Evolutionary conservation across 2,113 vertebrate genomes (phyloP).

Genomic region (Rhinolophus sinicus): DNA sequence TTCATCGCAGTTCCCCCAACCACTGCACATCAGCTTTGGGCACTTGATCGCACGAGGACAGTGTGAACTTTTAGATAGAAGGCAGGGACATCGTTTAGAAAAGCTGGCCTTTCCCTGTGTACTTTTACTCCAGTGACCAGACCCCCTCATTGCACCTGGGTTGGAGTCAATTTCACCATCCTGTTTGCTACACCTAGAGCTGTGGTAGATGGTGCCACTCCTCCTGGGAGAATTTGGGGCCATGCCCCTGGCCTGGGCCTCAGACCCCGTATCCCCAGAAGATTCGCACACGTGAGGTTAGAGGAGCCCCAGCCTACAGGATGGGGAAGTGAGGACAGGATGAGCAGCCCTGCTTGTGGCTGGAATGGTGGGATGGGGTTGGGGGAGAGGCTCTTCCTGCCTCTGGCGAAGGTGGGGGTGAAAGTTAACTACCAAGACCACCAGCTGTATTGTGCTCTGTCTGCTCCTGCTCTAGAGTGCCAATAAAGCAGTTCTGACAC

Average conservation of each 20-base stretch:
- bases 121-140: background rate
- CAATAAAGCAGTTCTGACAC: background rate
- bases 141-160: background rate
- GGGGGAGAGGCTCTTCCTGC: background rate
- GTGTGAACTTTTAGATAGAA: background rate
- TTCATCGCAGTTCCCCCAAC: too few species aligned
- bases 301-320: background rate
- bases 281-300: accelerated
- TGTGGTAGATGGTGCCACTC: background rate
- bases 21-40: background rate
- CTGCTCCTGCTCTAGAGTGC: background rate
- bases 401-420: background rate
- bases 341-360: accelerated
- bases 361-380: too few species aligned
- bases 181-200: background rate
- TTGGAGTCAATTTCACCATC: background rate
- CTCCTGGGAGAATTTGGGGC: background rate
- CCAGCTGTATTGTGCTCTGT: background rate
- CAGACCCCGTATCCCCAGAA: background rate
- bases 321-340: background rate
- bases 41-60: background rate
- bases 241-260: background rate
- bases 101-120: background rate
- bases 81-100: background rate
- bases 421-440: background rate